Base-by-base conservation (phyloP, 1,140 invertebrate genomes). In the Subanguina moxae region DNA sequence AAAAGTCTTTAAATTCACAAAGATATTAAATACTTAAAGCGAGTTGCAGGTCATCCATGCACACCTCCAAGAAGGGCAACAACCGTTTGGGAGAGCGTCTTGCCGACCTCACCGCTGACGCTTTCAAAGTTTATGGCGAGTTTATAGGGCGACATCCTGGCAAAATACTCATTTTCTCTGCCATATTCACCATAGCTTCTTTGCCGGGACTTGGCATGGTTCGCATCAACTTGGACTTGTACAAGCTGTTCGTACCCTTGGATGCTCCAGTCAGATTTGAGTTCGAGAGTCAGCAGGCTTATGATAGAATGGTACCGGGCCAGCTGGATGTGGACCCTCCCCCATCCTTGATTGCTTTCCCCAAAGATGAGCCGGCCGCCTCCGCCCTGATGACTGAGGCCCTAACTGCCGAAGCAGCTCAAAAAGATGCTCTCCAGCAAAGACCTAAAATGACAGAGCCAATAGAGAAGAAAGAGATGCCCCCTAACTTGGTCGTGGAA, bases 261-360 rank as follows among this genome's bases (percentile, higher is more conserved):
- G 80, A 82, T 75, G 80, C 80, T 1, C 80, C 80, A n/a, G 80
- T 82, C 25, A 63, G 71, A n/a, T 75, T 65, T 61, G 68, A 67
- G 58, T 78, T 81, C 58, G 72, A 80, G 68, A 57, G 68, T 1
- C 57, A 73, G 65, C 64, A 73, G 19, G 71, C 62, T 11, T 74
- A 72, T 48, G 57, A 77, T 25, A 21, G 42, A 9, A 72, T 74
- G 45, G 75, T 75, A 13, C 72, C 57, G 1, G 74, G 74, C n/a
- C 48, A 52, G 48, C 17, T 52, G 48, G 48, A 52, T 25, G 48
- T 52, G 23, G 48, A 52, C 48, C 48, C 48, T 21, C 48, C 48
- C 3, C 48, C 48, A 3, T 52, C 48, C n/a, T 25, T 52, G 17
- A 52, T 52, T 52, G 48, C 48, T 19, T 38, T 38, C 11, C 32